Evolutionary conservation across 2,888 invertebrate genomes (phyloP).

Genomic region (Resseliella maxima): DNA sequence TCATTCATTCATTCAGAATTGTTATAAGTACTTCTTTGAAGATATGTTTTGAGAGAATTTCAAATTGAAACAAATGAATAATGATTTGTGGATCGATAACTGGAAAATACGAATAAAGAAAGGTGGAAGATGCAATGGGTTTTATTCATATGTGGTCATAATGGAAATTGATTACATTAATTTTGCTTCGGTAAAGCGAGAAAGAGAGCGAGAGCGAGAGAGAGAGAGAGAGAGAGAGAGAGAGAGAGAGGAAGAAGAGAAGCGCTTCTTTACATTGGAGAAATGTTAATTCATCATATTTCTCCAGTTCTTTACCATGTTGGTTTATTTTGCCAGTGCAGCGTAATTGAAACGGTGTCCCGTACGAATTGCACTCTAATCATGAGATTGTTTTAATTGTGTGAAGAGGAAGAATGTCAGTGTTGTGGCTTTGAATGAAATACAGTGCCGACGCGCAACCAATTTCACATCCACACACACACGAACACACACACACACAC

Average conservation of each 20-base stretch:
- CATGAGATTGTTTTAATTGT: too few species aligned
- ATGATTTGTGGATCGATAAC: neutral
- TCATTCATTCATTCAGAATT: neutral
- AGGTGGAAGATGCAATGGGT: neutral
- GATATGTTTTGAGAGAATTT: neutral
- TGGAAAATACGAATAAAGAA: neutral
- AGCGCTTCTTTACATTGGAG: neutral
- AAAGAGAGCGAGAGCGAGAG: too few species aligned
- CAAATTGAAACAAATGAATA: neutral
- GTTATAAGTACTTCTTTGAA: too few species aligned
- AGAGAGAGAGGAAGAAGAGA: neutral
- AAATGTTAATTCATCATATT: conserved; percentile 35
- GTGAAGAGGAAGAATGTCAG: too few species aligned
- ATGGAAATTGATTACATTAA: conserved; percentile 42
- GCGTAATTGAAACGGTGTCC: too few species aligned
- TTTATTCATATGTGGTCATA: neutral
- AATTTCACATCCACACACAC: too few species aligned
- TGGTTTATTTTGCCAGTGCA: too few species aligned
- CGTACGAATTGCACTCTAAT: too few species aligned
- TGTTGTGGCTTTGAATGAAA: too few species aligned
- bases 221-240: too few species aligned
- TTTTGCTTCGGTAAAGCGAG: neutral
- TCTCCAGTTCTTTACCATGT: neutral
- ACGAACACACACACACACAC: neutral
- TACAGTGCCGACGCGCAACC: too few species aligned